Conservation (phyloP, 1,140 invertebrate genomes). For the Tachypleus tridentatus region DNA sequence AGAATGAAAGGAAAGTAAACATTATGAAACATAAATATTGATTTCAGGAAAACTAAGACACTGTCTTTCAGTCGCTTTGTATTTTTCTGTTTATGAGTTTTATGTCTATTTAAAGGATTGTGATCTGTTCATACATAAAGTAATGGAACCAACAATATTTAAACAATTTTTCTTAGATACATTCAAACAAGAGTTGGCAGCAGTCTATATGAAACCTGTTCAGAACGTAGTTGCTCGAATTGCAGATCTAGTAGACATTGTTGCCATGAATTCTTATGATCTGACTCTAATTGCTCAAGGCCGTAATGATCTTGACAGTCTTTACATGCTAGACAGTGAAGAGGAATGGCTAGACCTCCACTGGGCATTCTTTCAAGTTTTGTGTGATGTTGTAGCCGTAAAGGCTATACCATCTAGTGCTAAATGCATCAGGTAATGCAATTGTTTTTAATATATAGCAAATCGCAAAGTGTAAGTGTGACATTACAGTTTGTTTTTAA, state of each 20-base stretch:
- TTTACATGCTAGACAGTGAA: constrained; percentile 52
- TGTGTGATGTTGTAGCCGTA: constrained; percentile 59
- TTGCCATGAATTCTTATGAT: constrained; percentile 44
- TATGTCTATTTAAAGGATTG: too few species aligned
- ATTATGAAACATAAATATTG: too few species aligned
- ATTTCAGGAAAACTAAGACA: too few species aligned
- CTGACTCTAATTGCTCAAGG: constrained; percentile 51
- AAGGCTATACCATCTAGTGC: constrained; percentile 44
- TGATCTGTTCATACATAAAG: too few species aligned
- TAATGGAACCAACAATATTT: too few species aligned
- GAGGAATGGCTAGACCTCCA: constrained; percentile 59
- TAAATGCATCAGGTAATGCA: constrained; percentile 24
- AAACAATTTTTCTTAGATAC: constrained; percentile 24
- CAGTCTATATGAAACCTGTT: constrained; percentile 36
- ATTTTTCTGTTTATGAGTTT: too few species aligned
- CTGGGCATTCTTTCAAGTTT: constrained; percentile 53
- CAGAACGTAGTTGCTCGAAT: constrained; percentile 26
- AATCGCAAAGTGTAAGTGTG: too few species aligned
- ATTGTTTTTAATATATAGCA: too few species aligned
- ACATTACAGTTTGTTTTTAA: too few species aligned
- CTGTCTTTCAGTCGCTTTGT: too few species aligned
- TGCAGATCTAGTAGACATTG: constrained; percentile 27
- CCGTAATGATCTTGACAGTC: constrained; percentile 48
- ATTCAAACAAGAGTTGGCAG: constrained; percentile 39
- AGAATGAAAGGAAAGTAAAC: too few species aligned